Evolutionary conservation across 1,140 invertebrate genomes (phyloP).

Genomic region (Propsilocerus akamusi): DNA sequence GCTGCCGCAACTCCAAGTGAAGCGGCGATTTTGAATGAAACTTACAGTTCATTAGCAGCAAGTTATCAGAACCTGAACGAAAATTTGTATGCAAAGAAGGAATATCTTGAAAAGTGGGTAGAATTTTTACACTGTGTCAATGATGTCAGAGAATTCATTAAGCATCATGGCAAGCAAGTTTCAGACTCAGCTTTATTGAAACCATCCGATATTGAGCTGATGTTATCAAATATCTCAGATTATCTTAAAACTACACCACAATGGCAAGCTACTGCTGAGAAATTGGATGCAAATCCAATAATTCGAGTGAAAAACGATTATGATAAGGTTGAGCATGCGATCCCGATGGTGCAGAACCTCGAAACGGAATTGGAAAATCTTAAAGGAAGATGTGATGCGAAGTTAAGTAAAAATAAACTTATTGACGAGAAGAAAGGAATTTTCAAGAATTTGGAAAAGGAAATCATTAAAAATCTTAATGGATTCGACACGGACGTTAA

Average conservation of each 20-base stretch:
- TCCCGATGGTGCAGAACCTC: conserved; percentile 45
- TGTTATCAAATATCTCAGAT: conserved; percentile 44
- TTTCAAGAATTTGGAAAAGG: conserved; percentile 43
- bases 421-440: conserved; percentile 46
- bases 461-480: conserved; percentile 39
- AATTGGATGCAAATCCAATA: conserved; percentile 45
- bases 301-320: conserved; percentile 40
- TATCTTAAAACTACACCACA: conserved; percentile 40
- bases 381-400: conserved; percentile 39
- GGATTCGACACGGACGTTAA: conserved; percentile 15
- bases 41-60: conserved; percentile 49
- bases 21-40: conserved; percentile 46
- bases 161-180: conserved; percentile 60
- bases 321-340: conserved; percentile 28
- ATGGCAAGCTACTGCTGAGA: conserved; percentile 46
- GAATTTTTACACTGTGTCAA: conserved; percentile 64
- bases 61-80: conserved; percentile 61
- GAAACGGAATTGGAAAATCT: conserved; percentile 44
- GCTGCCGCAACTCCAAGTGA: conserved; percentile 48
- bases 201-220: conserved; percentile 39
- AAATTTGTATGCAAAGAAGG: conserved; percentile 53
- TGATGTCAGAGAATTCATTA: conserved; percentile 60
- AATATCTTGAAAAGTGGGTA: conserved; percentile 60
- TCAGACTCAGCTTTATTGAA: conserved; percentile 47
- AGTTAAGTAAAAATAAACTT: conserved; percentile 44